Percentiles rank a stretch among this genome's conserved stretches.
Conservation (phyloP, 2,888 invertebrate species). For the Siphonodentalium dalli region DNA sequence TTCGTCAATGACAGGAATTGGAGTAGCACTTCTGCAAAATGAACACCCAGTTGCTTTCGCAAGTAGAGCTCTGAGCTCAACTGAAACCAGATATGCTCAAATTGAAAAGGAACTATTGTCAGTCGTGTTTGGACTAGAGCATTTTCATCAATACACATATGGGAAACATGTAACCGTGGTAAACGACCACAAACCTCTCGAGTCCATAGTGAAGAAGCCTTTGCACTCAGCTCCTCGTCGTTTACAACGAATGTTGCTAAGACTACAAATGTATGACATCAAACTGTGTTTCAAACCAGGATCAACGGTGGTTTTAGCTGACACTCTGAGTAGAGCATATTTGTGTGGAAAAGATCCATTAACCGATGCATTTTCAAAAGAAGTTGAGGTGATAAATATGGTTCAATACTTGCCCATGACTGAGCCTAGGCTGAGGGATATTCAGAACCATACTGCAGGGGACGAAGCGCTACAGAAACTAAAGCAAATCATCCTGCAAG, state of each 20-base stretch:
- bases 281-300: conserved; percentile 19
- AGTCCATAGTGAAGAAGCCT: conserved; percentile 50
- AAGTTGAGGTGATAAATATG: conserved; percentile 10
- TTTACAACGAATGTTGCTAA: conserved; percentile 41
- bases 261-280: conserved; percentile 55
- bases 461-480: conserved; percentile 13
- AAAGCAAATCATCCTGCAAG: conserved; percentile 11
- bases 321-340: too few relatives aligned
- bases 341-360: too few relatives aligned
- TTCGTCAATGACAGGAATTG: conserved; percentile 12
- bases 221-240: conserved; percentile 38
- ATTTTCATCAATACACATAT: conserved; percentile 36
- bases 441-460: conserved; percentile 8
- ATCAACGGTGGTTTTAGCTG: too few relatives aligned
- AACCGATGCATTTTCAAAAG: background rate
- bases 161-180: conserved; percentile 58
- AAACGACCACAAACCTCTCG: conserved; percentile 64
- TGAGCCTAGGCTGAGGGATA: conserved; percentile 7
- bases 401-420: conserved; percentile 14
- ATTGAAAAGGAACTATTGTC: conserved; percentile 30
- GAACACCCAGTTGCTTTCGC: conserved; percentile 22
- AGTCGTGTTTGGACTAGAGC: conserved; percentile 56
- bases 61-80: conserved; percentile 17
- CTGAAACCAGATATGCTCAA: conserved; percentile 24
- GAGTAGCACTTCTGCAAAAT: conserved; percentile 22